Conservation (phyloP, 1,140 invertebrate genomes). For the Drosophila erecta region DNA sequence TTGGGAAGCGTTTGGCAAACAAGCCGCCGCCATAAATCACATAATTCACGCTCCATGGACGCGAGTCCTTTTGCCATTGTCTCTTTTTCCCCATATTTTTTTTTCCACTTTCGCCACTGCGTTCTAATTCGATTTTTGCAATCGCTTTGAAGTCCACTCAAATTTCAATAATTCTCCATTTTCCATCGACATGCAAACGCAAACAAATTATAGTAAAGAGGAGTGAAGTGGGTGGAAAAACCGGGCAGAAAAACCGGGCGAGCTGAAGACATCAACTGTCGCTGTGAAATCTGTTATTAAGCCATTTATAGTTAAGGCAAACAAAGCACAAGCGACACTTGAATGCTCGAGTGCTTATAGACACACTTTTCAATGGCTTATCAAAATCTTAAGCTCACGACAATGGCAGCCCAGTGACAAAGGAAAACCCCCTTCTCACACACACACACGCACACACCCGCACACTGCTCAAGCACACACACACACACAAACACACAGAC, state of each 20-base stretch:
- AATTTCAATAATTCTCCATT: constrained; percentile 77
- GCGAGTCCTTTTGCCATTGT: constrained; percentile 56
- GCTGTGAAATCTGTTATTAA: constrained; percentile 65
- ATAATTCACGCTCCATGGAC: constrained; percentile 74
- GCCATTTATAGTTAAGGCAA: constrained; percentile 63
- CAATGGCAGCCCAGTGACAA: constrained; percentile 44
- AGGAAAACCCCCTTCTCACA: constrained; percentile 4
- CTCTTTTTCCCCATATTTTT: constrained; percentile 39
- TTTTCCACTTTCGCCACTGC: constrained; percentile 18
- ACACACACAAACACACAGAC: not conserved
- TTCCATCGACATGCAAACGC: constrained; percentile 62
- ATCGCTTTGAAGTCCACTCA: constrained; percentile 79
- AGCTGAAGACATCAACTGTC: constrained; percentile 65
- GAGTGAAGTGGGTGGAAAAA: constrained; percentile 11
- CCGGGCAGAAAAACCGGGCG: not conserved
- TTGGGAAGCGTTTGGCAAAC: constrained; percentile 76
- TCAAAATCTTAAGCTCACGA: constrained; percentile 77
- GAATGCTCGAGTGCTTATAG: constrained; percentile 71
- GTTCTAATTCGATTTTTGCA: constrained; percentile 74
- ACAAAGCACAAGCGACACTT: constrained; percentile 61
- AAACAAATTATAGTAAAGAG: constrained; percentile 65
- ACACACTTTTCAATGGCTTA: constrained; percentile 79
- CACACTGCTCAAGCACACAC: not conserved
- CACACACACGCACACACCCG: not conserved
- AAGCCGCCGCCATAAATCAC: constrained; percentile 75